phyloP scores from a whole-genome alignment of 37 sponge, comb jelly and placozoan genomes.

The Chondrosia reniformis region DNA sequence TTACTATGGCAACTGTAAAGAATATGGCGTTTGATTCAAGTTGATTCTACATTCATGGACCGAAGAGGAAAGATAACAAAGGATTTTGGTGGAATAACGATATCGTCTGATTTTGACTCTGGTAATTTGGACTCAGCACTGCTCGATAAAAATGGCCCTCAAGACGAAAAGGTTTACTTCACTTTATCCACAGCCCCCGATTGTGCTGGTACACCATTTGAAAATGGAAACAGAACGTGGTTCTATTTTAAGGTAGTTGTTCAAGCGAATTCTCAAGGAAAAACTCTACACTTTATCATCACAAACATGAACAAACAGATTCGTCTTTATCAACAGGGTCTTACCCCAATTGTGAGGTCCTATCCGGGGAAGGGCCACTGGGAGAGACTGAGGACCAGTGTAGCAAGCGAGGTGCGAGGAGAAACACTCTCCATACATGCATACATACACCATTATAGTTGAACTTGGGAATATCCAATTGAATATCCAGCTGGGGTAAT shows the following conservation, averaged over 20 bases:
- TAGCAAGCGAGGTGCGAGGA: conserved; percentile 58
- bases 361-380: conserved; percentile 74
- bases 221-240: conserved; percentile 81
- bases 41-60: too few species aligned
- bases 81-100: conserved; percentile 54
- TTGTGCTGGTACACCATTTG: conserved; percentile 78
- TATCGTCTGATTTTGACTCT: conserved; percentile 83
- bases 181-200: conserved; percentile 91
- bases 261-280: conserved; percentile 24
- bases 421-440: background rate
- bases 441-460: background rate
- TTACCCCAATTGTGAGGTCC: conserved; percentile 64
- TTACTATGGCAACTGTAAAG: too few species aligned
- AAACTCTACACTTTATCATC: conserved; percentile 62
- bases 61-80: conserved; percentile 51
- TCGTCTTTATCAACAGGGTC: conserved; percentile 85
- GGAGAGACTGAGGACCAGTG: conserved; percentile 78
- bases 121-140: conserved; percentile 76
- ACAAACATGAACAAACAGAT: conserved; percentile 90
- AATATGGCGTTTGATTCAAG: too few species aligned
- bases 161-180: conserved; percentile 27
- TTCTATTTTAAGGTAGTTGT: conserved; percentile 73
- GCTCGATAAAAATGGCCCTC: conserved; percentile 12
- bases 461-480: background rate
- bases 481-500: background rate